Evolutionary conservation across 2,113 vertebrate species (phyloP).

Genomic region (Hucho hucho): DNA sequence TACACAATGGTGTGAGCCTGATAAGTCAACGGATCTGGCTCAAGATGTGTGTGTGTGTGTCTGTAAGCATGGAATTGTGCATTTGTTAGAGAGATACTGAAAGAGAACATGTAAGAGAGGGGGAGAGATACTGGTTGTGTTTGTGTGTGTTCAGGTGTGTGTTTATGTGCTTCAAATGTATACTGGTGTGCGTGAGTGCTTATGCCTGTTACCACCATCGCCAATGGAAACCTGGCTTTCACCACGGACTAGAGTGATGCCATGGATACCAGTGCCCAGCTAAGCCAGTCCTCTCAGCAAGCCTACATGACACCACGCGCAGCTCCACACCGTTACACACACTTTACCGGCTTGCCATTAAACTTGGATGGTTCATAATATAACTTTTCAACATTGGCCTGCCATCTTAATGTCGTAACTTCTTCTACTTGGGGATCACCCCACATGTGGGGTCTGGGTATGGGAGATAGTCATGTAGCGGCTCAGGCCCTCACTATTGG

Average conservation of each 20-base stretch:
- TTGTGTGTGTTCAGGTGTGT: neutral
- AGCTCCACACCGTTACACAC: neutral
- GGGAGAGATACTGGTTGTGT: neutral
- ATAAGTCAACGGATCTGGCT: conserved; percentile 26
- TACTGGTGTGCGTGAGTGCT: neutral
- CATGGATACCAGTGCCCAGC: conserved; percentile 2
- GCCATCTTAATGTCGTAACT: no score
- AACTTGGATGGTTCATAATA: neutral
- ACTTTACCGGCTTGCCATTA: neutral
- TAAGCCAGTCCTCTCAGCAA: conserved; percentile 5
- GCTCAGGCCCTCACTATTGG: no score
- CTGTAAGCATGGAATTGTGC: conserved; percentile 26
- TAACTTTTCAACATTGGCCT: no score
- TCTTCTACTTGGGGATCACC: no score
- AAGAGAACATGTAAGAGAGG: neutral
- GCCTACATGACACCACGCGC: conserved; percentile 18
- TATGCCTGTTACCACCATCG: neutral
- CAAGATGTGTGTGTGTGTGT: conserved; percentile 20
- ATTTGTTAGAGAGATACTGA: conserved; percentile 48
- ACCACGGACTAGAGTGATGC: conserved; percentile 1
- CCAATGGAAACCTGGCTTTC: conserved; percentile 3
- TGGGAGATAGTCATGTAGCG: no score
- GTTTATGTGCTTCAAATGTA: neutral
- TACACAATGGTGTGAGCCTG: conserved; percentile 31
- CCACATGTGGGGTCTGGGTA: no score